Evolutionary conservation across 2,888 invertebrate genomes (phyloP), one percentile per base, ranked within the genome.

Genomic region (Sinotaia quadrata): DNA sequence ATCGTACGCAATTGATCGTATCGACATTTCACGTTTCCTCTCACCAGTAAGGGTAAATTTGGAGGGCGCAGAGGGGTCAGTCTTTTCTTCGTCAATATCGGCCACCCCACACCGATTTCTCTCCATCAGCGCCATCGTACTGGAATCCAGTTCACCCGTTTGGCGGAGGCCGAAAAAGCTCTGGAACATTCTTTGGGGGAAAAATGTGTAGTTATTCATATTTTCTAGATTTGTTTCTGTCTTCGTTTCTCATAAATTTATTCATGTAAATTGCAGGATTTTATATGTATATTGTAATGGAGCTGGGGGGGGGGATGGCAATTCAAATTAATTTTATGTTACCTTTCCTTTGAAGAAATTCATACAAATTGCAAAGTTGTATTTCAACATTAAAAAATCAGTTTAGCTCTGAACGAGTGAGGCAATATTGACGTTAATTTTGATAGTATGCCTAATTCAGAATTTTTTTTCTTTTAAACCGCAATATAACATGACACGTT

Each of bases 41-140:
- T 47, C 18, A 47, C 47, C 47, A 1, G 7, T 47, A 8, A 47
- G 47, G 24, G 47, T 2, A 18, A 47, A n/a, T n/a, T n/a, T n/a
- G n/a, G n/a, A n/a, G n/a, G n/a, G n/a, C n/a, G n/a, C n/a, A n/a
- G n/a, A n/a, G n/a, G n/a, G n/a, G n/a, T n/a, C n/a, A n/a, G n/a
- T n/a, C n/a, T 47, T 18, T 7, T 65, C 65, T 31, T 44, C 56
- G 10, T 54, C 56, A 18, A 65, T 56, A 36, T 65, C 65, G 15
- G 54, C 44, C 37, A 65, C 65, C 12, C 65, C 65, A 33, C 65
- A 65, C 29, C 65, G 54, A 24, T 41, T 8, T 27, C 0, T 65
- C 44, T 41, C 56, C 54, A 65, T 65, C 65, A 65, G 31, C 1
- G 7, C 5, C 34, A 65, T 12, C 4, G 65, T 65, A 33, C 3